Evolutionary conservation across 2,113 vertebrate genomes (phyloP), one percentile per base, ranked within the genome.

Genomic region (Falcunculus frontatus): DNA sequence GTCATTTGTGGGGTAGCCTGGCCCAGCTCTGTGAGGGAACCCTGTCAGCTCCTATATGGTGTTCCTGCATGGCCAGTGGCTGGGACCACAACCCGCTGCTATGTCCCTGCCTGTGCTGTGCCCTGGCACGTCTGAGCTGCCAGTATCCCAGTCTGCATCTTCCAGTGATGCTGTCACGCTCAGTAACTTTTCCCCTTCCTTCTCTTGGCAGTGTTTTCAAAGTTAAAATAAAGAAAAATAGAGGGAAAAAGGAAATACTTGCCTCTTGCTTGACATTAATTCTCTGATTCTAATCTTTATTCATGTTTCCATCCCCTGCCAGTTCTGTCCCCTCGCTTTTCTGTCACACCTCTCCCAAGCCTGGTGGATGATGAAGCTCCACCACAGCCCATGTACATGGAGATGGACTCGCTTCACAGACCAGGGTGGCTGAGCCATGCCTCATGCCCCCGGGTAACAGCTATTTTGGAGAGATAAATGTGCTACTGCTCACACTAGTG

Each of bases 31-130:
- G 9, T 1, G 0, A 88, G 78, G 76, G 57, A 90, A 14, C 47
- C 41, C 57, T 97, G 97, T 96, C 96, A 93, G 79, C 56, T 96
- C 55, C 74, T 93, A 55, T 97, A 73, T 87, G 46, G 55, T 68
- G 26, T 64, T 74, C 52, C 41, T 11, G 4, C 49, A 12, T 59
- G 89, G 74, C 80, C 90, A 39, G 84, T 79, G 91, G 42, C 87
- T 7, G 49, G n/a, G 57, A 60, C 70, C 77, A 27, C 6, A 55
- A 13, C 65, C 44, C 41, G 3, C 25, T 8, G 12, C 84, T 44
- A 0, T 39, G 69, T 26, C 39, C 52, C 46, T 53, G 78, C 33
- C 70, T 44, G 30, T 37, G 37, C 67, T 25, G 16, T 44, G 70
- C 50, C n/a, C 59, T 41, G 35, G 35, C 3, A 3, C 13, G 0